Evolutionary conservation across 2,888 invertebrate genomes (phyloP).

Genomic region (Acleris sparsana): DNA sequence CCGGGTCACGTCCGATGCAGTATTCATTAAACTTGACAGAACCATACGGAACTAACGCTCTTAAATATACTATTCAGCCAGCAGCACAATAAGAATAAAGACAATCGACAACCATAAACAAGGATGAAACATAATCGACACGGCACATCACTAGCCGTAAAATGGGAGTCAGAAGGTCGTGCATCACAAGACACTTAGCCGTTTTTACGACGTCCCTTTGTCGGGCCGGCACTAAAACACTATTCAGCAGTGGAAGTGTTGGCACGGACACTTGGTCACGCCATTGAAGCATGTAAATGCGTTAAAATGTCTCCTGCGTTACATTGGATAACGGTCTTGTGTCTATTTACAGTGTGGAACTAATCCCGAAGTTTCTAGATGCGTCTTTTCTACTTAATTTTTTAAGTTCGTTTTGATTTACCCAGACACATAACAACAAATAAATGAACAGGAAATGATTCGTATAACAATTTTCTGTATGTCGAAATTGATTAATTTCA

Average conservation of each 20-base stretch:
- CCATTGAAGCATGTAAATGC: conserved; percentile 43
- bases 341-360: conserved; percentile 16
- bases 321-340: conserved; percentile 18
- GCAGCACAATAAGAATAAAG: conserved; percentile 35
- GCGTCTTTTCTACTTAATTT: background rate
- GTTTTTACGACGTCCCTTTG: conserved; percentile 74
- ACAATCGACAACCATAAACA: conserved; percentile 57
- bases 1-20: no score
- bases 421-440: no score
- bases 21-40: no score
- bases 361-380: conserved; percentile 18
- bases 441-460: no score
- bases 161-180: conserved; percentile 56
- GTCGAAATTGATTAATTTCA: no score
- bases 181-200: conserved; percentile 59
- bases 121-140: conserved; percentile 60
- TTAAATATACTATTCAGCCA: background rate
- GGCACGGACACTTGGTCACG: conserved; percentile 56
- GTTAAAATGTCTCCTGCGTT: conserved; percentile 32
- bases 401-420: background rate
- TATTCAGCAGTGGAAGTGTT: conserved; percentile 57
- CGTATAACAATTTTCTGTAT: no score
- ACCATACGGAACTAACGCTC: no score
- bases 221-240: conserved; percentile 63
- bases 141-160: conserved; percentile 43